A percentile compares a stretch with the other conserved stretches of the same genome.
These are phyloP conservation scores for Eurypyga helias DNA, from an alignment of 2,113 vertebrate genomes.

Conservation along the genomic window DNA sequence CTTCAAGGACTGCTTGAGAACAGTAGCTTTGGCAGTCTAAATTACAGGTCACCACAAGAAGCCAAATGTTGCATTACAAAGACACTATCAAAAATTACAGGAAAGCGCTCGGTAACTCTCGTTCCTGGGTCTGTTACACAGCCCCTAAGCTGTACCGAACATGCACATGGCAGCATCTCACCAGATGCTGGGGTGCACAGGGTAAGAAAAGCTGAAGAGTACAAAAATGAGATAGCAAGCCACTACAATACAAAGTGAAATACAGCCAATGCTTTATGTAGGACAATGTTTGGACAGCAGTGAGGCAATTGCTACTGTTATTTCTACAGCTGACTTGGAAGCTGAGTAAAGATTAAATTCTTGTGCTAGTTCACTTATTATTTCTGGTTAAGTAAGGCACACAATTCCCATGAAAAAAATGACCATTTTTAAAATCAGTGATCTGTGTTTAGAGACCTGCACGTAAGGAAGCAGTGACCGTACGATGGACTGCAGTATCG, in stretches of 20 bases:
- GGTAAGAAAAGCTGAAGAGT: not conserved
- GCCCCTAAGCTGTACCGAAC: not conserved
- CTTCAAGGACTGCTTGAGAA: slow-evolving; percentile 20
- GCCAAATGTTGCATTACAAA: not conserved
- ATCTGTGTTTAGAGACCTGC: not conserved
- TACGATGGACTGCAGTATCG: not conserved
- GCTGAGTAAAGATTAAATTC: not conserved
- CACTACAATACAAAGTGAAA: not conserved
- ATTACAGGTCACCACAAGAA: not conserved
- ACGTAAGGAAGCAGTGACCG: not conserved
- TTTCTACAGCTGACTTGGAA: not conserved
- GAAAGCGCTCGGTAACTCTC: not conserved
- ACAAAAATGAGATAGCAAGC: not conserved
- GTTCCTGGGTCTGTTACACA: not conserved
- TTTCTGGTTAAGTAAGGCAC: not conserved
- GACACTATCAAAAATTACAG: not conserved
- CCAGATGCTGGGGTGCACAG: not conserved
- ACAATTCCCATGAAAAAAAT: not conserved
- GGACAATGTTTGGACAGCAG: not conserved
- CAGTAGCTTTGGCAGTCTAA: not conserved
- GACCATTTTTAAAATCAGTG: not conserved
- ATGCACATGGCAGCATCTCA: not conserved
- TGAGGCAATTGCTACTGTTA: not conserved
- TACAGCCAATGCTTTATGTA: not conserved
- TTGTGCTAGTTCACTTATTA: not conserved